These are phyloP conservation scores for Sorex araneus DNA, from an alignment of 2,113 vertebrate genomes.

Conservation along the genomic window DNA sequence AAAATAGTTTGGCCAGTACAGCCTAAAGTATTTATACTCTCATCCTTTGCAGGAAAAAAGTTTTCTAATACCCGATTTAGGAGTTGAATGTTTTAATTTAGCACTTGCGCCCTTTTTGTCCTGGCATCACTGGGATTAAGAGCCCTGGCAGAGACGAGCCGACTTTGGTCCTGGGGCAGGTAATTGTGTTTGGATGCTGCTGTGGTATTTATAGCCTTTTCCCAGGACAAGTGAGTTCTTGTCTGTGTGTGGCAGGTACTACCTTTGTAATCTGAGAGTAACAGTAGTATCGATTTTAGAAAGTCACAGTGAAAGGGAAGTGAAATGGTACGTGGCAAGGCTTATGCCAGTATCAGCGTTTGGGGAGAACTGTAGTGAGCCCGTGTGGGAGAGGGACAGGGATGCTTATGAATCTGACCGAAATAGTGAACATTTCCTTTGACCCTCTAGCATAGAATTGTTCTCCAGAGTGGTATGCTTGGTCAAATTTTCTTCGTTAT, in stretches of 20 bases:
- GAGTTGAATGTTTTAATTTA: slow-evolving; percentile 46
- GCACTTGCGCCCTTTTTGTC: background rate
- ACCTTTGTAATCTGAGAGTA: background rate
- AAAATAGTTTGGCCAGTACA: background rate
- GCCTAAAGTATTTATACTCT: background rate
- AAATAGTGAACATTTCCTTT: background rate
- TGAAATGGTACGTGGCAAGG: slow-evolving; percentile 11
- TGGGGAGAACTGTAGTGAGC: background rate
- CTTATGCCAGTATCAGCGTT: background rate
- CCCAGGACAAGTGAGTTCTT: background rate
- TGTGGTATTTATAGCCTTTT: slow-evolving; percentile 16
- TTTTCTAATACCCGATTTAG: slow-evolving; percentile 38
- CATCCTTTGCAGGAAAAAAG: slow-evolving; percentile 32
- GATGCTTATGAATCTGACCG: background rate
- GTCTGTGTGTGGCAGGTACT: background rate
- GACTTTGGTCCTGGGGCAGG: slow-evolving; percentile 57
- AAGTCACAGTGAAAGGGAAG: background rate
- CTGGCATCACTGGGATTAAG: background rate
- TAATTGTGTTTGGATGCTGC: background rate
- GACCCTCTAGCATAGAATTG: background rate
- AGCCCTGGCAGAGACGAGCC: background rate
- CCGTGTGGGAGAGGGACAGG: no score
- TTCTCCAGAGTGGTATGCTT: slow-evolving; percentile 23
- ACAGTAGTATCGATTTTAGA: background rate
- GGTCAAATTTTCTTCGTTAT: slow-evolving; percentile 38